Base-by-base conservation (phyloP, 1,140 invertebrate genomes). In the Bombus sylvicola region DNA sequence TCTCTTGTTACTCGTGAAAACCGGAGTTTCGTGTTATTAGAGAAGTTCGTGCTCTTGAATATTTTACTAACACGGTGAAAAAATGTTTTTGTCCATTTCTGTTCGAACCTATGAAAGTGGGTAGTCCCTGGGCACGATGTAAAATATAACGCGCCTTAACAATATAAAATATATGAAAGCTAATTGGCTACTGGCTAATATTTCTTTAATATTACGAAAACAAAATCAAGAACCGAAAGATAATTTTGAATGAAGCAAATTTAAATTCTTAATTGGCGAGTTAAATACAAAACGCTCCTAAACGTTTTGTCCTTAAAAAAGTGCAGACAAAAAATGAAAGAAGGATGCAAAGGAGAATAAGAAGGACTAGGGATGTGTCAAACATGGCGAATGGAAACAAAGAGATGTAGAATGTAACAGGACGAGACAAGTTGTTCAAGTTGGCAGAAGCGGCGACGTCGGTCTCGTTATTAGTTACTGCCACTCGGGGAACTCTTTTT, bases 381-480 rank as follows among this genome's bases (percentile, higher is more conserved):
- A 83, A 39, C 64, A 47, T 57, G 15, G 12, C 62, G n/a, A 31
- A 28, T 28, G 10, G 37, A 62, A 39, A 83, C 66, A 84, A 79
- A 84, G 66, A 34, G 82, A 79, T 37, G 68, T 71, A 79, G 39
- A 71, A 71, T 34, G 82, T 84, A 84, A 84, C 75, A 9, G 43
- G 53, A 53, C 34, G 78, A 57, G 83, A 81, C 83, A 73, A 57
- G 83, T 81, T 85, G 79, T 81, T 85, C 41, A 85, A 80, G 83
- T 81, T 81, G 79, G 31, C 39, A 39, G 59, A 37, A 22, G 28
- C 47, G 39, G 18, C 41, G 78, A 57, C 83, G 83, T 66, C 69
- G 76, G 69, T 78, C 39, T 85, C 77, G 71, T 85, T 85, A 85
- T 81, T 85, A 85, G 83, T 81, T 81, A 73, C 57, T 53, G 75